phyloP scores from a whole-genome alignment of 2,888 invertebrate genomes.

The Antitype chi region DNA sequence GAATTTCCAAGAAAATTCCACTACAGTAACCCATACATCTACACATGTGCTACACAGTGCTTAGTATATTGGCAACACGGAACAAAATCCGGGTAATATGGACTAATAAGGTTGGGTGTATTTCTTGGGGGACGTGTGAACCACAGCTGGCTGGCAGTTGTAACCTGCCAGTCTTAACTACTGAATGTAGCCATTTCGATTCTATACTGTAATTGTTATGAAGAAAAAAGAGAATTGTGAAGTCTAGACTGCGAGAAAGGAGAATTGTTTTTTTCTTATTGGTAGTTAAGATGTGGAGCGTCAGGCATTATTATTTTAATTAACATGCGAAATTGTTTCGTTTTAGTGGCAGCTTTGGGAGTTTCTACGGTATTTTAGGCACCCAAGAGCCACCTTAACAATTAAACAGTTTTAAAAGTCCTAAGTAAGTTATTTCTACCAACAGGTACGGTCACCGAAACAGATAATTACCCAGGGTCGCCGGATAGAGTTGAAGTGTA shows the following conservation, averaged over 20 bases:
- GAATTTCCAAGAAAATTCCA: slow-evolving; percentile 11
- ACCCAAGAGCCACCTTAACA: no score
- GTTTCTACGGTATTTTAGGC: no score
- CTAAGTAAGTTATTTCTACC: no score
- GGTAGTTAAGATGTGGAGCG: neutral
- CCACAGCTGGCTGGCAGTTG: slow-evolving; percentile 80
- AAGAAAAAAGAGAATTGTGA: slow-evolving; percentile 22
- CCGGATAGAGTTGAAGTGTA: no score
- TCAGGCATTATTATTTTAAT: slow-evolving; percentile 3
- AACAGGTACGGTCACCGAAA: no score
- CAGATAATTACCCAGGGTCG: no score
- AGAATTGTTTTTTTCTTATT: neutral
- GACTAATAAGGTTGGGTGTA: slow-evolving; percentile 82
- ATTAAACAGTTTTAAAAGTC: no score
- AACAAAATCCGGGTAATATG: slow-evolving; percentile 70
- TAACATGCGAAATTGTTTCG: neutral
- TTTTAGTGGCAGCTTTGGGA: neutral
- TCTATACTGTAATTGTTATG: slow-evolving; percentile 63
- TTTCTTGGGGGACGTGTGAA: slow-evolving; percentile 81
- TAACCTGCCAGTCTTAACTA: slow-evolving; percentile 71
- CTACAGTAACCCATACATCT: slow-evolving; percentile 26
- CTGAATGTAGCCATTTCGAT: slow-evolving; percentile 48
- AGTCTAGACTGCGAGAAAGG: slow-evolving; percentile 5
- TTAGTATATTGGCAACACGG: slow-evolving; percentile 66
- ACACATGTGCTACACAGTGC: slow-evolving; percentile 45